Conservation (phyloP, 2,113 vertebrate species). For the Halcyon senegalensis region DNA sequence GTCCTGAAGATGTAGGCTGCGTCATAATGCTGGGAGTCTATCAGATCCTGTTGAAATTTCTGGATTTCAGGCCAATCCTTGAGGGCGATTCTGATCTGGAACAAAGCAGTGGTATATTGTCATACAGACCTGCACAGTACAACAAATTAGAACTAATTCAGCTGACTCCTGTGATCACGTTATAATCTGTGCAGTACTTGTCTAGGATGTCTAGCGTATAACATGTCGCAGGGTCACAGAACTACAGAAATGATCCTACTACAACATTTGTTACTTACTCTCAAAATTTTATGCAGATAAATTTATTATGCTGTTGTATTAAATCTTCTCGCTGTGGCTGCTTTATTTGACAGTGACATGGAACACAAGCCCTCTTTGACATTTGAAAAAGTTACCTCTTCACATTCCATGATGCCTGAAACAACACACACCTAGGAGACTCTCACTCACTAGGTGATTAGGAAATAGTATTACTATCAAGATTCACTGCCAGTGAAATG, state of each 20-base stretch:
- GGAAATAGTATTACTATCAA: neutral
- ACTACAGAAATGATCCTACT: neutral
- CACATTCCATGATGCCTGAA: neutral
- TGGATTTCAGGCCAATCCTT: constrained; percentile 89
- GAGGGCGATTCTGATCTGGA: constrained; percentile 87
- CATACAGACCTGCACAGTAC: neutral
- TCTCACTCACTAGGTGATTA: neutral
- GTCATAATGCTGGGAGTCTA: constrained; percentile 86
- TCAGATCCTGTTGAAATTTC: constrained; percentile 85
- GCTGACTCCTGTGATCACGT: neutral
- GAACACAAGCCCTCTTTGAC: neutral
- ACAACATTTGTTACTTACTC: neutral
- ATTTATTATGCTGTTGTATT: neutral
- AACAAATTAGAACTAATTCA: neutral
- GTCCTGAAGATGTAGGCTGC: constrained; percentile 82
- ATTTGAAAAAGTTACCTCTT: neutral
- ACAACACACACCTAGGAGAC: neutral
- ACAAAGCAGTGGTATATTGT: neutral
- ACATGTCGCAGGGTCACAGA: neutral
- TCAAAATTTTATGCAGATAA: neutral
- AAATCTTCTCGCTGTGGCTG: neutral
- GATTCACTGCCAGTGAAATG: neutral
- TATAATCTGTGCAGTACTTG: neutral
- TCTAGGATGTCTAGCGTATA: neutral
- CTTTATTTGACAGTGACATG: neutral